A percentile compares a stretch with the other conserved stretches of the same genome.
Conservation (phyloP, 2,888 invertebrate genomes). For the Strigamia transsilvanica region DNA sequence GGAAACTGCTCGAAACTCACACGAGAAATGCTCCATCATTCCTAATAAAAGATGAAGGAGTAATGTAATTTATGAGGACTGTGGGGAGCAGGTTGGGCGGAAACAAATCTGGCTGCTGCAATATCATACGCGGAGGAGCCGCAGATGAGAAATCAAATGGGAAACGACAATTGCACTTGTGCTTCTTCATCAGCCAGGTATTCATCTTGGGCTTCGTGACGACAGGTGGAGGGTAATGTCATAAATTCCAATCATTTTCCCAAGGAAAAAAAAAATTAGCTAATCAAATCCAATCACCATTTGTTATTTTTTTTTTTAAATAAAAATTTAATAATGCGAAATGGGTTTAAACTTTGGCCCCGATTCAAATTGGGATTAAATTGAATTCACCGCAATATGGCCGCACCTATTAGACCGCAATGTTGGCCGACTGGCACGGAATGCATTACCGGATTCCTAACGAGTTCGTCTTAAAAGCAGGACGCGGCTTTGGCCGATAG, state of each 20-base stretch:
- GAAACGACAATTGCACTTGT: slow-evolving; percentile 21
- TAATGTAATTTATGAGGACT: not conserved
- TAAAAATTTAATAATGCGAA: too few species aligned
- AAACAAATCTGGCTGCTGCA: not conserved
- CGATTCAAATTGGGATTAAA: too few species aligned
- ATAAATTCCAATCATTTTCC: not conserved
- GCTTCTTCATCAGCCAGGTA: not conserved
- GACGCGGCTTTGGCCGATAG: too few species aligned
- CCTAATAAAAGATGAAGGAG: slow-evolving; percentile 22
- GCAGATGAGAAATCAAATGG: not conserved
- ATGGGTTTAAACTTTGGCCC: too few species aligned
- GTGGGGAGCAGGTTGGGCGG: not conserved
- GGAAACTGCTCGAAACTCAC: not conserved
- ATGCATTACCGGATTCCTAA: too few species aligned
- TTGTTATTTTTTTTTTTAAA: too few species aligned
- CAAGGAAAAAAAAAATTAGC: not conserved
- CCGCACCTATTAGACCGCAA: too few species aligned
- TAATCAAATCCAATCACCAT: too few species aligned
- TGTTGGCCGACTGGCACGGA: too few species aligned
- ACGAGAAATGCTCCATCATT: not conserved
- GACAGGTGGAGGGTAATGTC: not conserved
- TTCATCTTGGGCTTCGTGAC: not conserved
- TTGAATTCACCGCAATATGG: too few species aligned
- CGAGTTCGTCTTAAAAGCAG: not conserved
- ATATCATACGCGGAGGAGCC: not conserved